These are phyloP conservation scores for Formica selysi DNA, from an alignment of 1,140 invertebrate genomes.

Conservation along the genomic window DNA sequence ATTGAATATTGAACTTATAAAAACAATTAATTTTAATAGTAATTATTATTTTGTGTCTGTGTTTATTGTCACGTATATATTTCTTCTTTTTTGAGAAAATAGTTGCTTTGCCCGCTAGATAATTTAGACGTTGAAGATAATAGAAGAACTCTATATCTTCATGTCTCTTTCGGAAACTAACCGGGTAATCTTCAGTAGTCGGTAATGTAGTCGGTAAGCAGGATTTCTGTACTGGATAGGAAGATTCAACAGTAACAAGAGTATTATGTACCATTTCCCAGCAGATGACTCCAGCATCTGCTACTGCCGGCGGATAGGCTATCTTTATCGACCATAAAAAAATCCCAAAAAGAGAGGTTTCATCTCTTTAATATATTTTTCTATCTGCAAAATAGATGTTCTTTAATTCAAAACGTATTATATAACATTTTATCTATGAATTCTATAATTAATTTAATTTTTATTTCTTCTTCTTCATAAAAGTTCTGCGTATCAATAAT, in stretches of 20 bases:
- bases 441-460: constrained; percentile 7
- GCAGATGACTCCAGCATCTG: constrained; percentile 69
- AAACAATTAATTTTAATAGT: not conserved
- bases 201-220: constrained; percentile 75
- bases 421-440: not conserved
- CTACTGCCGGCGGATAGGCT: not conserved
- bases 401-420: not conserved
- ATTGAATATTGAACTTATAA: not conserved
- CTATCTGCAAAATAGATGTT: not conserved
- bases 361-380: not conserved
- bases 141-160: constrained; percentile 64
- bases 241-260: constrained; percentile 55
- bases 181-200: constrained; percentile 67
- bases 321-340: constrained; percentile 19
- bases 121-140: constrained; percentile 66
- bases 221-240: constrained; percentile 42
- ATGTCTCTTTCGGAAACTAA: constrained; percentile 44
- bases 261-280: constrained; percentile 58
- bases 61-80: no score
- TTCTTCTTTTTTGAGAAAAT: not conserved
- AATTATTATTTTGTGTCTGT: not conserved
- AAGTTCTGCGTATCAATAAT: not conserved
- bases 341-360: not conserved
- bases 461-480: not conserved
- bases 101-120: constrained; percentile 14